Conservation (phyloP, 2,113 vertebrate genomes). For the Channa maculata region DNA sequence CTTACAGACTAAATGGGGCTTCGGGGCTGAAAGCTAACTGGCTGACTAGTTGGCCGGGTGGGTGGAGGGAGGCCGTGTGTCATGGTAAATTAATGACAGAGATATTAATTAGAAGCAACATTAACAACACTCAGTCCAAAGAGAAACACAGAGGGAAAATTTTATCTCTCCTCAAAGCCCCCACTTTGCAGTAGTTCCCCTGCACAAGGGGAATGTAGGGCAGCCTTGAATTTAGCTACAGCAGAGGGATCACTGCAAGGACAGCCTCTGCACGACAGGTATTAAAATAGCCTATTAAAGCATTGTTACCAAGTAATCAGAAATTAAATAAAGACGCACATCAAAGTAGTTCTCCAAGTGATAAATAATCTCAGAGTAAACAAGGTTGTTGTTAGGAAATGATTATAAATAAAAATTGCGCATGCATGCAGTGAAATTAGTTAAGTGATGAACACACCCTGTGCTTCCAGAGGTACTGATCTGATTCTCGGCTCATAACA, state of each 20-base stretch:
- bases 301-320: constrained; percentile 13
- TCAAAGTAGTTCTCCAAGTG: constrained; percentile 29
- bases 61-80: constrained; percentile 67
- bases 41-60: constrained; percentile 50
- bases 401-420: constrained; percentile 37
- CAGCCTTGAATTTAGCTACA: constrained; percentile 50
- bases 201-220: constrained; percentile 69
- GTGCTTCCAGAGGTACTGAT: constrained; percentile 36
- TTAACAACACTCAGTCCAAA: constrained; percentile 70
- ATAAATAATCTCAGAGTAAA: constrained; percentile 28
- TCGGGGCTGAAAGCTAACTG: constrained; percentile 46
- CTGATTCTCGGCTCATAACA: constrained; percentile 14
- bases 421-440: constrained; percentile 15
- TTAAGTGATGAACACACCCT: constrained; percentile 20
- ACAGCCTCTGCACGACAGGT: constrained; percentile 16
- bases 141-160: constrained; percentile 59
- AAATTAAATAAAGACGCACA: constrained; percentile 33
- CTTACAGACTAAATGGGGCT: constrained; percentile 53
- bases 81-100: constrained; percentile 76
- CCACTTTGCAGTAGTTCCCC: constrained; percentile 30
- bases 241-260: constrained; percentile 29
- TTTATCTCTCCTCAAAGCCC: constrained; percentile 63
- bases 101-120: constrained; percentile 81
- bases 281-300: constrained; percentile 32
- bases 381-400: constrained; percentile 13